Evolutionary conservation across 2,797 vertebrate genomes (phyloP).

Genomic region (Rhinoraja longicauda): DNA sequence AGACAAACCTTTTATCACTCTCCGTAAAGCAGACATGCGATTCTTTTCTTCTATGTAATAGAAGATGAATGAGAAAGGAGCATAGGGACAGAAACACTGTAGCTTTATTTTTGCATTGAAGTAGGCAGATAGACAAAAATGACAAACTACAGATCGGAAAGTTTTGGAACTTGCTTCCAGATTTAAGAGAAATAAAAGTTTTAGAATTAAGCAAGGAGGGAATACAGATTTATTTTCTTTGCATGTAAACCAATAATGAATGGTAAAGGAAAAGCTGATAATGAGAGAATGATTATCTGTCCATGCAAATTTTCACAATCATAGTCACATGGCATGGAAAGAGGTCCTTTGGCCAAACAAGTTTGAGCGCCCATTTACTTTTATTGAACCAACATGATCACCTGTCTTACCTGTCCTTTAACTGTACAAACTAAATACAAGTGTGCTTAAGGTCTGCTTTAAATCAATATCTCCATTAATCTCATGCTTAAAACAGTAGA

Average conservation of each 20-base stretch:
- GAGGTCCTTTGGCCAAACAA: no score
- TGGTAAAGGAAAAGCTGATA: conserved; percentile 40
- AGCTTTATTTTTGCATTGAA: conserved; percentile 54
- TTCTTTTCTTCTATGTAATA: conserved; percentile 41
- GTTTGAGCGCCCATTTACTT: no score
- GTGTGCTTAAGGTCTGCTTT: conserved; percentile 16
- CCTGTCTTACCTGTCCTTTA: conserved; percentile 44
- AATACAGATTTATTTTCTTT: conserved; percentile 53
- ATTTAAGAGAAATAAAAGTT: conserved; percentile 44
- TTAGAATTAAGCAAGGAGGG: conserved; percentile 49
- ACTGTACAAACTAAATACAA: conserved; percentile 43
- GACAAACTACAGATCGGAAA: conserved; percentile 40
- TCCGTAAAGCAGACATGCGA: conserved; percentile 49
- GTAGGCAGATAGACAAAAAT: background rate
- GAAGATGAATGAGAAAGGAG: conserved; percentile 13
- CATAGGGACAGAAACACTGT: background rate
- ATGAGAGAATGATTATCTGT: conserved; percentile 45
- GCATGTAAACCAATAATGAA: conserved; percentile 50
- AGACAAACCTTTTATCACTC: conserved; percentile 55
- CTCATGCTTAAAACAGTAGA: conserved; percentile 20
- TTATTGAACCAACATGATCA: conserved; percentile 41
- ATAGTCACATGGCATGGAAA: no score
- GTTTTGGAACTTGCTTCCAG: conserved; percentile 10
- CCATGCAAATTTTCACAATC: conserved; percentile 44
- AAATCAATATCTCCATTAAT: conserved; percentile 13